A percentile compares a stretch with the other conserved stretches of the same genome.
phyloP scores from a whole-genome alignment of 2,113 vertebrate genomes.

The Phaetusa simplex region DNA sequence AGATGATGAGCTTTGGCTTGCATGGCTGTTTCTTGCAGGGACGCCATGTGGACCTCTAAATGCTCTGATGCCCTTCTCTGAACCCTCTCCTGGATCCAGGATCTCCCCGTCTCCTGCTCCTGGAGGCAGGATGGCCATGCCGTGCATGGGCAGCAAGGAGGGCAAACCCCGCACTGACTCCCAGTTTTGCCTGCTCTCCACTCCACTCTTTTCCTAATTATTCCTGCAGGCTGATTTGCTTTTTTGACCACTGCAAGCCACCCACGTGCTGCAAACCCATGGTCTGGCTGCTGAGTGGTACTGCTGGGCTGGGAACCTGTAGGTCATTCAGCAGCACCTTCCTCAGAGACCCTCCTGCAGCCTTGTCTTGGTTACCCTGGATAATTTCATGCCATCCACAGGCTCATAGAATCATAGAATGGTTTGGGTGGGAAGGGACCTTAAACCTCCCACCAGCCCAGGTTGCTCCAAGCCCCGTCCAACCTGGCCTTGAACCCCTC shows the following conservation, averaged over 20 bases:
- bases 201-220: not conserved
- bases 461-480: not conserved
- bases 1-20: not conserved
- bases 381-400: not conserved
- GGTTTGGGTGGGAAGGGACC: not conserved
- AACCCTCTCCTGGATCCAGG: not conserved
- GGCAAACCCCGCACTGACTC: not conserved
- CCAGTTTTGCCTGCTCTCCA: not conserved
- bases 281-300: not conserved
- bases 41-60: not conserved
- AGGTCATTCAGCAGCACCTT: not conserved
- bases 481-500: not conserved
- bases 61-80: not conserved
- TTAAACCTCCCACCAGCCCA: not conserved
- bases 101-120: not conserved
- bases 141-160: too few species aligned
- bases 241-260: not conserved
- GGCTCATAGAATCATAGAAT: not conserved
- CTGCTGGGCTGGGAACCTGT: not conserved
- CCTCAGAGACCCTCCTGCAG: not conserved
- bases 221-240: not conserved
- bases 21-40: not conserved
- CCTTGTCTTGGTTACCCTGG: not conserved
- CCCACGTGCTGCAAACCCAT: not conserved
- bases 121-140: not conserved